Conservation (phyloP, 1,140 invertebrate genomes). For the Andricus grossulariae region DNA sequence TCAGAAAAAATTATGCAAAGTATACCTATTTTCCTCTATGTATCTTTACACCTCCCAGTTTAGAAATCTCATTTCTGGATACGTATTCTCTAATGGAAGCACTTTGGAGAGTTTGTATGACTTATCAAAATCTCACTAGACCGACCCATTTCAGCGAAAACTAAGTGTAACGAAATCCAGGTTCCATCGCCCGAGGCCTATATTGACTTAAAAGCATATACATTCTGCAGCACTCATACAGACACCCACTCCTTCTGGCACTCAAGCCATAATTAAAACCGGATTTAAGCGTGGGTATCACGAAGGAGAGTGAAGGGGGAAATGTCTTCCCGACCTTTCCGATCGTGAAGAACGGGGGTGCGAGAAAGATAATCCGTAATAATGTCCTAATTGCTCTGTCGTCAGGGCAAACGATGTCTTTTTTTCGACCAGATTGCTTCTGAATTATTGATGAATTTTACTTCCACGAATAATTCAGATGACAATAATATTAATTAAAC, state of each 20-base stretch:
- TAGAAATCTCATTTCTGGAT: no score
- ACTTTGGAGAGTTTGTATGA: no score
- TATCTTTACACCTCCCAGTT: no score
- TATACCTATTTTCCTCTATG: no score
- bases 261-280: conserved; percentile 7
- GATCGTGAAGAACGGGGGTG: not conserved
- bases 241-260: not conserved
- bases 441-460: conserved; percentile 9
- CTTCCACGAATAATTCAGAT: not conserved
- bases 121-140: no score
- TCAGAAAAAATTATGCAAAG: no score
- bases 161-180: no score
- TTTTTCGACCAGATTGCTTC: conserved; percentile 15
- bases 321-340: no score
- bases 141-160: no score
- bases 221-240: not conserved
- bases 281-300: not conserved
- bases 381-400: conserved; percentile 16
- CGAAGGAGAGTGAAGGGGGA: not conserved
- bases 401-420: not conserved
- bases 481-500: not conserved
- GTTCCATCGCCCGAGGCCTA: not conserved
- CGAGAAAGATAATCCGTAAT: conserved; percentile 13
- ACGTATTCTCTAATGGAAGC: no score
- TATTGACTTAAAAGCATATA: not conserved